Percentiles rank a stretch among this genome's conserved stretches.
Conservation (phyloP, 1,140 invertebrate genomes). For the Drosophila eugracilis region DNA sequence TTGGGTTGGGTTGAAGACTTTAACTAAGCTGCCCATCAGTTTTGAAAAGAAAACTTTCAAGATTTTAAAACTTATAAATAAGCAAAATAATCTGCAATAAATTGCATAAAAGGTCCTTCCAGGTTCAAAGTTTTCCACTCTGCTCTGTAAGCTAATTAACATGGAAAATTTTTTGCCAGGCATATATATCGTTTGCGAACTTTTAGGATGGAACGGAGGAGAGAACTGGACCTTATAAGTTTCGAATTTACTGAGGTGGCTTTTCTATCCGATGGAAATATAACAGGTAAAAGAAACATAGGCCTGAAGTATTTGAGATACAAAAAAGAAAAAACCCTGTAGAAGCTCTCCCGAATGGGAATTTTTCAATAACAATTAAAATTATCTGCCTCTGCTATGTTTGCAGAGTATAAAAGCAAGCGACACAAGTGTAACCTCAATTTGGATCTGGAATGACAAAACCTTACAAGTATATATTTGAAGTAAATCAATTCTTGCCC, state of each 20-base stretch:
- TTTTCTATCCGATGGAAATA: constrained; percentile 44
- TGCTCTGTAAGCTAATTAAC: constrained; percentile 50
- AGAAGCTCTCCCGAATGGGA: constrained; percentile 2
- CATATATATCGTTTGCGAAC: constrained; percentile 34
- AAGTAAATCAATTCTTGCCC: not conserved
- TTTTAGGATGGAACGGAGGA: constrained; percentile 1
- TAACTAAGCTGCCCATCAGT: constrained; percentile 38
- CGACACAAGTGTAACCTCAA: constrained; percentile 46
- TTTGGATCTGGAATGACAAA: constrained; percentile 10
- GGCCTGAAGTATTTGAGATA: constrained; percentile 35
- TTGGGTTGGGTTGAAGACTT: constrained; percentile 26
- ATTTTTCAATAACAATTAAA: constrained; percentile 44
- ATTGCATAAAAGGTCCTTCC: constrained; percentile 3
- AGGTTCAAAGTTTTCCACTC: constrained; percentile 21
- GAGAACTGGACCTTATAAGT: constrained; percentile 49
- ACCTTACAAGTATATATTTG: too few species aligned
- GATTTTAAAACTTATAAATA: constrained; percentile 52
- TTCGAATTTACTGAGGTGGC: constrained; percentile 56
- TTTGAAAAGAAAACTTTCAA: constrained; percentile 48
- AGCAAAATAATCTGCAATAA: constrained; percentile 5
- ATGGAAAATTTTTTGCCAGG: constrained; percentile 45
- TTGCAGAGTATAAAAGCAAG: constrained; percentile 52
- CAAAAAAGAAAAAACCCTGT: constrained; percentile 31
- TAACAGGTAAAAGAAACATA: constrained; percentile 22
- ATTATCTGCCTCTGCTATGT: constrained; percentile 40